Evolutionary conservation across 2,113 vertebrate genomes (phyloP).

Genomic region (Antigone vipio): DNA sequence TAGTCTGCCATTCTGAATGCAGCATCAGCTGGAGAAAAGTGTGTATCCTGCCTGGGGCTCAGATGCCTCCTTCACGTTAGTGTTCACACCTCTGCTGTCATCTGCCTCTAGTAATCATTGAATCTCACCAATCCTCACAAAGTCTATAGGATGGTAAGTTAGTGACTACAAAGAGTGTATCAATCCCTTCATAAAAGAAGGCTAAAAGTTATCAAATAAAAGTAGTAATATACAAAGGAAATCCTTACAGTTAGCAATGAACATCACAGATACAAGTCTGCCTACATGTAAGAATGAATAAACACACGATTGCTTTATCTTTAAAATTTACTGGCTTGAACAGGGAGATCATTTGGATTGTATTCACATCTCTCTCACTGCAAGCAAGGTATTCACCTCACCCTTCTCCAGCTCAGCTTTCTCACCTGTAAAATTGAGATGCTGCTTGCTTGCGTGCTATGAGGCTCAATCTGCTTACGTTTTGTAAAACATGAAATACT

Average conservation of each 20-base stretch:
- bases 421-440: background rate
- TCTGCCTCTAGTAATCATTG: background rate
- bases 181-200: background rate
- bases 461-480: background rate
- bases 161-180: background rate
- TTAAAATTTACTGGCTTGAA: background rate
- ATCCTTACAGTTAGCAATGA: background rate
- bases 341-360: background rate
- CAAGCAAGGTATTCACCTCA: background rate
- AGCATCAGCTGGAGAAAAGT: background rate
- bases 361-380: background rate
- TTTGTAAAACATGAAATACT: background rate
- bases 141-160: background rate
- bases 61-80: slow-evolving; percentile 12
- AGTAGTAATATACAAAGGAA: background rate
- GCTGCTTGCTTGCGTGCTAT: background rate
- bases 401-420: background rate
- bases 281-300: background rate
- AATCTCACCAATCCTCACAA: background rate
- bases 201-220: background rate
- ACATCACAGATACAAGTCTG: background rate
- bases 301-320: background rate
- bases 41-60: slow-evolving; percentile 9
- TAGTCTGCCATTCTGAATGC: background rate
- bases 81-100: background rate